Conservation (phyloP, 2,113 vertebrate species). For the Aptenodytes forsteri region DNA sequence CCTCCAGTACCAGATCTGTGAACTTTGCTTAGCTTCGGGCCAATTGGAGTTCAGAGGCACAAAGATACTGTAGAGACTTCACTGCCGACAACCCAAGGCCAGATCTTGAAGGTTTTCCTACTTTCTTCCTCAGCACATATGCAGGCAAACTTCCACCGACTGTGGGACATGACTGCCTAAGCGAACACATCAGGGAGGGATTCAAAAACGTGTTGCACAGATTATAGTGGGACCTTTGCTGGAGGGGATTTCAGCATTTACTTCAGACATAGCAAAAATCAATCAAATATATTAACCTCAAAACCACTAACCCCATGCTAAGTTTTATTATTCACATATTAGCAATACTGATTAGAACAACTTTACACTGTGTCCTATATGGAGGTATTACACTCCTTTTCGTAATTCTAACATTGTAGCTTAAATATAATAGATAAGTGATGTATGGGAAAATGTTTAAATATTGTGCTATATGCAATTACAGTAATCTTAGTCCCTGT, state of each 20-base stretch:
- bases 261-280: not conserved
- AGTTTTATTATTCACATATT: not conserved
- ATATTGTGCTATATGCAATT: not conserved
- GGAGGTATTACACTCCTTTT: not conserved
- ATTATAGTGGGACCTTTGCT: not conserved
- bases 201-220: not conserved
- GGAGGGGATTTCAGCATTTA: not conserved
- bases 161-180: not conserved
- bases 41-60: constrained; percentile 23
- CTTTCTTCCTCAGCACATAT: not conserved
- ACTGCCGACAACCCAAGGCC: not conserved
- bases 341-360: not conserved
- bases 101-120: not conserved
- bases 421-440: not conserved
- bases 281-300: not conserved
- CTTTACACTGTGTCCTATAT: not conserved
- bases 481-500: not conserved
- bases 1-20: not conserved
- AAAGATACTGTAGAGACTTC: not conserved
- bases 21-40: constrained; percentile 23
- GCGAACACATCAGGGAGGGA: not conserved
- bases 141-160: not conserved
- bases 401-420: not conserved
- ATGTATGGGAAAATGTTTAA: not conserved
- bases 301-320: not conserved